These are phyloP conservation scores for Tychaedon coryphoeus DNA, from an alignment of 2,113 vertebrate species.

Conservation along the genomic window DNA sequence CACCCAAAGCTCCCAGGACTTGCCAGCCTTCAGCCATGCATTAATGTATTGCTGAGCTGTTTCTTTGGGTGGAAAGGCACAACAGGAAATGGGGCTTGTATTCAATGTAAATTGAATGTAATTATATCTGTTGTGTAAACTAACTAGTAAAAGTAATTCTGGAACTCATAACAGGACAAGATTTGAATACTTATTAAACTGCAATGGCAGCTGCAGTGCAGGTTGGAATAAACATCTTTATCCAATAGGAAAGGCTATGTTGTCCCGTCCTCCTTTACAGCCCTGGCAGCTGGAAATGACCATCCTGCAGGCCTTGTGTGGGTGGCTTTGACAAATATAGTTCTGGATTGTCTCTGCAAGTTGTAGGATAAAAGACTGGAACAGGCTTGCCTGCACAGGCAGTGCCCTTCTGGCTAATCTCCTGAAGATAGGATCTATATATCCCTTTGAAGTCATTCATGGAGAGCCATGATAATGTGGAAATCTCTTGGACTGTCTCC, in stretches of 20 bases:
- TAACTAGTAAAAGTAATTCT: neutral
- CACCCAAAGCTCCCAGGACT: neutral
- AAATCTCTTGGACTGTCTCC: neutral
- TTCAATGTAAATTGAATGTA: constrained; percentile 31
- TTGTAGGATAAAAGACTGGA: neutral
- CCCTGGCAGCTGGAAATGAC: neutral
- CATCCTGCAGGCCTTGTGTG: neutral
- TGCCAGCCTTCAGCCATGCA: neutral
- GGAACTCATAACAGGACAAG: neutral
- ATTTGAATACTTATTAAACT: constrained; percentile 32
- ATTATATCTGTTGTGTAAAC: constrained; percentile 53
- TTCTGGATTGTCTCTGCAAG: neutral
- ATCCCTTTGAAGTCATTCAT: constrained; percentile 21
- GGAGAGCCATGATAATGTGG: neutral
- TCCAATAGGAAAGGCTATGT: neutral
- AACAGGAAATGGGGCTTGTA: constrained; percentile 2
- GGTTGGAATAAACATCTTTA: neutral
- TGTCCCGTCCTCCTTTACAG: neutral
- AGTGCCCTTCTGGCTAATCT: neutral
- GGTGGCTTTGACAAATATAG: neutral
- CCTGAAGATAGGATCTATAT: neutral
- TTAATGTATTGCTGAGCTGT: neutral
- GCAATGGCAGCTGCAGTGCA: neutral
- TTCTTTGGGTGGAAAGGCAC: neutral
- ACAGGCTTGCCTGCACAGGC: neutral